Percentiles rank a stretch among this genome's conserved stretches.
These are phyloP conservation scores for Palythoa heliodiscus DNA, from an alignment of 92 coral and sea anemone genomes.

Conservation along the genomic window DNA sequence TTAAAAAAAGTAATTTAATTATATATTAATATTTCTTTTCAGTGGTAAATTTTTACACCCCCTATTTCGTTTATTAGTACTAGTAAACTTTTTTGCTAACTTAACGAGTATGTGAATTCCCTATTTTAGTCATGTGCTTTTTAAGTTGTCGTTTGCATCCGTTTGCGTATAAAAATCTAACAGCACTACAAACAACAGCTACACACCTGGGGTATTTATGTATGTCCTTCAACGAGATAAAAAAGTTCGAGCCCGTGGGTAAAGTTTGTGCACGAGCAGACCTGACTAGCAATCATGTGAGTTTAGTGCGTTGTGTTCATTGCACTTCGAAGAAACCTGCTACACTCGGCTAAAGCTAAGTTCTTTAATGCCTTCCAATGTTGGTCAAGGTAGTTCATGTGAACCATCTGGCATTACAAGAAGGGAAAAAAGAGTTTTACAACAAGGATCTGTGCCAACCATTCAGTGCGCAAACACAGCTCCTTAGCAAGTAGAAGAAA, in stretches of 20 bases:
- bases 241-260: slow-evolving; percentile 46
- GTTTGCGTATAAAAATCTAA: too few relatives aligned
- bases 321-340: slow-evolving; percentile 41
- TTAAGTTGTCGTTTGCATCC: too few relatives aligned
- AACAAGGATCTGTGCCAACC: slow-evolving; percentile 44
- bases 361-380: slow-evolving; percentile 6
- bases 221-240: slow-evolving; percentile 34
- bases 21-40: too few relatives aligned
- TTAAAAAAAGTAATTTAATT: too few relatives aligned
- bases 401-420: slow-evolving; percentile 25
- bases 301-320: slow-evolving; percentile 40
- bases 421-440: slow-evolving; percentile 19
- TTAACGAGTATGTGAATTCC: too few relatives aligned
- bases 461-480: slow-evolving; percentile 49
- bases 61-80: too few relatives aligned
- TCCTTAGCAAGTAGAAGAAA: slow-evolving; percentile 37
- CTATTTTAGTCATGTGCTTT: too few relatives aligned
- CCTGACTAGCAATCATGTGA: slow-evolving; percentile 34
- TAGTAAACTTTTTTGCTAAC: too few relatives aligned
- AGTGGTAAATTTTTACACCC: too few relatives aligned
- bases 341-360: slow-evolving; percentile 35
- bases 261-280: slow-evolving; percentile 48
- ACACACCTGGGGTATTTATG: slow-evolving; percentile 41
- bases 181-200: slow-evolving; percentile 41
- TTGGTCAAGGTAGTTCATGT: neutral